Percentiles rank a stretch among this genome's conserved stretches.
Evolutionary conservation across 1,140 invertebrate genomes (phyloP).

Genomic region (Venturia canescens): DNA sequence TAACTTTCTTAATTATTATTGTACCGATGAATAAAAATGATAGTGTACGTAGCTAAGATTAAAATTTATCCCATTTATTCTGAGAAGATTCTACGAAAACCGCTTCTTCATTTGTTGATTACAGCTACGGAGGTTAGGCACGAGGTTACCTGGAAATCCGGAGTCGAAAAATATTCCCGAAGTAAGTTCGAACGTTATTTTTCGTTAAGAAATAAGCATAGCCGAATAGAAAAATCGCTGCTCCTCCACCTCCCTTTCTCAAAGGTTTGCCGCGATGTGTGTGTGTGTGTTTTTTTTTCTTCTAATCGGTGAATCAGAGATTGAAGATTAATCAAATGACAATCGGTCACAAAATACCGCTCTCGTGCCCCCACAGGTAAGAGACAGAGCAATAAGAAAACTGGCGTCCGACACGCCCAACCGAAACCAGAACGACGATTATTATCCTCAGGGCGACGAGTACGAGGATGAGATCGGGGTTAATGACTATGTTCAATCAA

Average conservation of each 20-base stretch:
- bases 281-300: too few species aligned
- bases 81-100: conserved; percentile 19
- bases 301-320: conserved; percentile 19
- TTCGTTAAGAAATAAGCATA: neutral
- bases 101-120: conserved; percentile 27
- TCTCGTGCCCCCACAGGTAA: conserved; percentile 50
- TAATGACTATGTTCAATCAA: conserved; percentile 47
- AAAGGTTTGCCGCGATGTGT: conserved; percentile 58
- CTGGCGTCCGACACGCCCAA: conserved; percentile 46
- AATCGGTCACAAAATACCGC: conserved; percentile 47
- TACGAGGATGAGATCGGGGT: conserved; percentile 64
- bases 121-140: neutral
- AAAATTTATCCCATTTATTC: neutral
- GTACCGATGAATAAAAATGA: neutral
- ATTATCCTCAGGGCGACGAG: conserved; percentile 67
- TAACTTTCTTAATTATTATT: neutral
- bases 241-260: conserved; percentile 71
- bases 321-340: conserved; percentile 10
- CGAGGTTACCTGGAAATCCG: conserved; percentile 1
- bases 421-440: conserved; percentile 64
- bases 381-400: conserved; percentile 25
- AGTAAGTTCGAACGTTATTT: conserved; percentile 28
- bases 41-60: neutral
- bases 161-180: neutral
- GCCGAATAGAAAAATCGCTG: conserved; percentile 47